Evolutionary conservation across 2,113 vertebrate species (phyloP).

Genomic region (Atrichornis clamosus): DNA sequence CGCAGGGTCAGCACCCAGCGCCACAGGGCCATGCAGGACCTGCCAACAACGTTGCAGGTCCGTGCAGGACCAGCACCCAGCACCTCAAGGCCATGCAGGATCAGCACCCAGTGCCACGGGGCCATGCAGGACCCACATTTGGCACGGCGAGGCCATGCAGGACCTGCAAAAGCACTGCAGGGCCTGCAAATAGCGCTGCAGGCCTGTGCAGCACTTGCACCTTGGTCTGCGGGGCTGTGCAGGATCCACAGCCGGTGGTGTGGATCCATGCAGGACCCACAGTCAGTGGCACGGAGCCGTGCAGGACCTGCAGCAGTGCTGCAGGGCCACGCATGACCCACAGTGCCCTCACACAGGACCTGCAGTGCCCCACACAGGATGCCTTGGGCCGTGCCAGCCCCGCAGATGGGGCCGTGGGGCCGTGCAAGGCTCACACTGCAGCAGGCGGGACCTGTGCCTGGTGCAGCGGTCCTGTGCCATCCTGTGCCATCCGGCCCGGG

Average conservation of each 20-base stretch:
- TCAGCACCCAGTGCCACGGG: neutral
- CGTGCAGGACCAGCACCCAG: fast-evolving
- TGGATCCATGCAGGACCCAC: neutral
- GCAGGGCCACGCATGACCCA: neutral
- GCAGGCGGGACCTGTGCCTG: neutral
- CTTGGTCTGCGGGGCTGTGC: neutral
- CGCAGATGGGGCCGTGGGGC: neutral
- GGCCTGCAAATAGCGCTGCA: too few species aligned
- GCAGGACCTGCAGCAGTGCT: neutral
- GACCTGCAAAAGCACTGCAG: too few species aligned
- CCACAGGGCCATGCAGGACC: neutral
- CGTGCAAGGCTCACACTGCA: fast-evolving
- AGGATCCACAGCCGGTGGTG: neutral
- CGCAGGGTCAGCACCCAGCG: neutral
- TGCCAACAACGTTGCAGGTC: neutral
- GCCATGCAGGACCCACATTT: fast-evolving
- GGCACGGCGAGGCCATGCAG: neutral
- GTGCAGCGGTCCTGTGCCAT: neutral
- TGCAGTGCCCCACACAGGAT: neutral
- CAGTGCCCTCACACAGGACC: neutral
- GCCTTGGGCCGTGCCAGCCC: neutral
- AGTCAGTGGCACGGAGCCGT: fast-evolving
- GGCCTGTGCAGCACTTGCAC: neutral
- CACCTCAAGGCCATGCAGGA: neutral
- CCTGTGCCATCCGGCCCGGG: neutral